A percentile compares a stretch with the other conserved stretches of the same genome.
phyloP scores from a whole-genome alignment of 2,797 vertebrate genomes.

The Selene dorsalis region DNA sequence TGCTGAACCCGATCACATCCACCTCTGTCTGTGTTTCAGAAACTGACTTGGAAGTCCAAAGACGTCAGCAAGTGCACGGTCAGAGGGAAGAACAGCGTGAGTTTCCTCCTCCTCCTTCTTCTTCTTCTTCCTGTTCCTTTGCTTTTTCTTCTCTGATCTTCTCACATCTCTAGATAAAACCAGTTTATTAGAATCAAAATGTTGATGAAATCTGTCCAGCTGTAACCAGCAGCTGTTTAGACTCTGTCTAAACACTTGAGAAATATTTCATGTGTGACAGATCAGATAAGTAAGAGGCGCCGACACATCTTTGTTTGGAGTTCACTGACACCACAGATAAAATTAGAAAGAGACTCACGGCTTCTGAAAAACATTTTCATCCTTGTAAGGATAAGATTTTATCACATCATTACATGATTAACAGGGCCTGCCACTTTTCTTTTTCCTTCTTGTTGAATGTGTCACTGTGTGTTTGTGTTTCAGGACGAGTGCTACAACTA shows the following conservation, averaged over 20 bases:
- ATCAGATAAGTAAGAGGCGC: neutral
- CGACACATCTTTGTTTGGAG: neutral
- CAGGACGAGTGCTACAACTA: conserved; percentile 99
- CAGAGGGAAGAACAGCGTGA: conserved; percentile 95
- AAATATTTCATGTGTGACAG: neutral
- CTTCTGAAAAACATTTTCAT: neutral
- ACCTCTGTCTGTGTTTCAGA: conserved; percentile 79
- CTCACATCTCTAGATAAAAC: neutral
- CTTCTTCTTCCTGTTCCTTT: neutral
- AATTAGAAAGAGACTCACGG: neutral
- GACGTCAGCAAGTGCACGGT: conserved; percentile 95
- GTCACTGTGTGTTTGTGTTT: conserved; percentile 14
- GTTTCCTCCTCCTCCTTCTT: conserved; percentile 39
- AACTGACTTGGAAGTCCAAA: conserved; percentile 92
- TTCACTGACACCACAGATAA: conserved; percentile 10
- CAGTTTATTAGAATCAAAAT: neutral
- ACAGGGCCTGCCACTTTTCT: neutral
- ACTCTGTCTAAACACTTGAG: neutral
- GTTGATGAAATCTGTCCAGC: neutral
- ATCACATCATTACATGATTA: neutral
- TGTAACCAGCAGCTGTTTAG: neutral
- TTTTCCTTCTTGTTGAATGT: neutral
- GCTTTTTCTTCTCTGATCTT: neutral
- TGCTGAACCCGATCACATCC: neutral
- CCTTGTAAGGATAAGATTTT: neutral